phyloP scores from a whole-genome alignment of 2,888 invertebrate genomes.

The Adineta ricciae region DNA sequence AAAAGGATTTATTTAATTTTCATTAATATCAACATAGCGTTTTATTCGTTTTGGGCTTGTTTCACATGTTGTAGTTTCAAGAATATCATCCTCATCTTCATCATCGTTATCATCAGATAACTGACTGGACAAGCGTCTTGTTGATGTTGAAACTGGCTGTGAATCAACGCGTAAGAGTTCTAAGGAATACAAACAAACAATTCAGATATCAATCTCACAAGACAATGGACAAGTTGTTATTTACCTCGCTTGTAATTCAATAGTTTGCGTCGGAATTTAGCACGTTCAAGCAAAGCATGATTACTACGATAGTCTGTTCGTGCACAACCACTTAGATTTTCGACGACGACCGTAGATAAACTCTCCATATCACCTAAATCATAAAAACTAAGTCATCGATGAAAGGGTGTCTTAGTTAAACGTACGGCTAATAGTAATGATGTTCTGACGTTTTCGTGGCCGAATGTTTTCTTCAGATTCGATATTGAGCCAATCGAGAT shows the following conservation, averaged over 20 bases:
- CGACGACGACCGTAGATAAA: constrained; percentile 23
- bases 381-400: too few relatives aligned
- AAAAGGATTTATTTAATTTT: not conserved
- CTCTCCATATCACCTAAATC: not conserved
- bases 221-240: not conserved
- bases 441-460: constrained; percentile 1
- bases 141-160: not conserved
- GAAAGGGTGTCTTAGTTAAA: not conserved
- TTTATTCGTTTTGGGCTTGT: not conserved
- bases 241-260: not conserved
- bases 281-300: constrained; percentile 29
- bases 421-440: constrained; percentile 2
- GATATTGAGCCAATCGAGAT: constrained; percentile 12
- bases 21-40: constrained; percentile 6
- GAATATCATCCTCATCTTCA: not conserved
- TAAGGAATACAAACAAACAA: not conserved
- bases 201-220: not conserved
- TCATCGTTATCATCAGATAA: not conserved
- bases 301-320: constrained; percentile 28
- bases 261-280: constrained; percentile 21
- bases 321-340: constrained; percentile 29
- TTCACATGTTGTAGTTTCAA: not conserved
- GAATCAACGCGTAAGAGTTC: not conserved
- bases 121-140: not conserved
- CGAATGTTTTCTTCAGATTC: not conserved